Conservation (phyloP, 2,888 invertebrate species). For the Tipula lateralis region DNA sequence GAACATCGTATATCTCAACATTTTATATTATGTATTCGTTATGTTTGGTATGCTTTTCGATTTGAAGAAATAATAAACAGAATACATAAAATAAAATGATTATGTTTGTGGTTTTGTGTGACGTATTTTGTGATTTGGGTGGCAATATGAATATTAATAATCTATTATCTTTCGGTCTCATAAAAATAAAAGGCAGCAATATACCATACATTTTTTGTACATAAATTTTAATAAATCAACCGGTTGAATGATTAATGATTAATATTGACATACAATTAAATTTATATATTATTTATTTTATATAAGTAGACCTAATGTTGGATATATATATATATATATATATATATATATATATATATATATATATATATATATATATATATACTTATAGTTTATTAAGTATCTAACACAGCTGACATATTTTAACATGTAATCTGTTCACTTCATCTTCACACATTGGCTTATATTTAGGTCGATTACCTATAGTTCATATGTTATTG, state of each 20-base stretch:
- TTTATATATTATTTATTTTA: neutral
- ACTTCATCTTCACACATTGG: too few species aligned
- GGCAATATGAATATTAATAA: neutral
- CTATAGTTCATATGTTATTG: neutral
- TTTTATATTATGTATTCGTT: neutral
- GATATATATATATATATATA: too few species aligned
- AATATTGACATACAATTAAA: neutral
- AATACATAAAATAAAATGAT: neutral
- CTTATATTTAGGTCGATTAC: neutral
- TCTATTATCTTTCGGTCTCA: neutral
- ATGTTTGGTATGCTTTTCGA: neutral
- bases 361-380: too few species aligned
- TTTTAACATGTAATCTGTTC: too few species aligned
- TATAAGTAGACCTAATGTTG: too few species aligned
- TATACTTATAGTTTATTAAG: too few species aligned
- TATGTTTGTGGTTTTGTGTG: neutral
- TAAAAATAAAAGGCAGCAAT: neutral
- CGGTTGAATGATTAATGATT: neutral
- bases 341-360: too few species aligned
- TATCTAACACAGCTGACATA: neutral
- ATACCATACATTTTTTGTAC: neutral
- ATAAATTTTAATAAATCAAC: neutral
- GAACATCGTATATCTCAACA: neutral
- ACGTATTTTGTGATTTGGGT: neutral
- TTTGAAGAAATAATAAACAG: neutral